phyloP scores from a whole-genome alignment of 2,888 invertebrate genomes.

The Halocaridina rubra region DNA sequence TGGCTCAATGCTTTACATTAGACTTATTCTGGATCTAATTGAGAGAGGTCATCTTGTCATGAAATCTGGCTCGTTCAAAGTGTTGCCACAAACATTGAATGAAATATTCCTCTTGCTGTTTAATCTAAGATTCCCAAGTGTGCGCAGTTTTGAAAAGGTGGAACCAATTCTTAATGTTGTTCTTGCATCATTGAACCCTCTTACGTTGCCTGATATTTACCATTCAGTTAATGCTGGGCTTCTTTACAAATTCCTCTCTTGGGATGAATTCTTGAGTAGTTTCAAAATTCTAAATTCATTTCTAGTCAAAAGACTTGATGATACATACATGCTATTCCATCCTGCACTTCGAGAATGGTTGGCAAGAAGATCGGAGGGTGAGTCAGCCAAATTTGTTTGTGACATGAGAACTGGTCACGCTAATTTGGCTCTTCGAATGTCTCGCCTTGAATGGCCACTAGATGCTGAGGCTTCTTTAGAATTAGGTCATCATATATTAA shows the following conservation, averaged over 20 bases:
- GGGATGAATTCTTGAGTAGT: constrained; percentile 81
- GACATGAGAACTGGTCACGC: constrained; percentile 91
- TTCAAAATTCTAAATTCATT: constrained; percentile 81
- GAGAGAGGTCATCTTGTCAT: constrained; percentile 92
- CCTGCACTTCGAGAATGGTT: constrained; percentile 98
- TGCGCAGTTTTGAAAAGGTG: constrained; percentile 89
- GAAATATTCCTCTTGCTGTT: constrained; percentile 93
- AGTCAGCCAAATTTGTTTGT: constrained; percentile 89
- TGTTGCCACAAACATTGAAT: constrained; percentile 86
- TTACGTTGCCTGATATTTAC: constrained; percentile 90
- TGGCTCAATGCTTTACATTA: constrained; percentile 92
- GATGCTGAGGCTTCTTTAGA: constrained; percentile 90
- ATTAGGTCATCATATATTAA: constrained; percentile 94
- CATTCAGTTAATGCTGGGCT: constrained; percentile 90
- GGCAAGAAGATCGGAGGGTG: constrained; percentile 83
- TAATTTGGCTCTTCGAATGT: constrained; percentile 89
- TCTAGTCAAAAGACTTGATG: constrained; percentile 88
- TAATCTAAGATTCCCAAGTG: constrained; percentile 89
- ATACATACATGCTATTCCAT: constrained; percentile 97
- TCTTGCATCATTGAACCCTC: constrained; percentile 88
- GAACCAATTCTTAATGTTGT: constrained; percentile 90
- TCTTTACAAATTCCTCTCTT: constrained; percentile 82
- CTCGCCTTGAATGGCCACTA: constrained; percentile 87
- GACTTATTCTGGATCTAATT: constrained; percentile 89
- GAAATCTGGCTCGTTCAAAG: constrained; percentile 92